Evolutionary conservation across 2,888 invertebrate genomes (phyloP).

Genomic region (Philaethria dido): DNA sequence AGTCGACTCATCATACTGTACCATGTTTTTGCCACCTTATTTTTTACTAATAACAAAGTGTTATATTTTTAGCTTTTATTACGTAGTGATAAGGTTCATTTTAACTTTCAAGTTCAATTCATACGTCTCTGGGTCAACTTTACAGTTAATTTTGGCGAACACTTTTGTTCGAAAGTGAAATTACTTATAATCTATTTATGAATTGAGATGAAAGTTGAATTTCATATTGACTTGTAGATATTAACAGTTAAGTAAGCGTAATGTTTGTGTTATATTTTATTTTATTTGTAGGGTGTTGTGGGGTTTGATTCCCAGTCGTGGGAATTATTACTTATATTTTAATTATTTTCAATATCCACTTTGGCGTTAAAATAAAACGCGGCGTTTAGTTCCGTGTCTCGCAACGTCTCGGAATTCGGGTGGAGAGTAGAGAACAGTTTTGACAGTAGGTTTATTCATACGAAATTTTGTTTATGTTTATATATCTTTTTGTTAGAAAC

Average conservation of each 20-base stretch:
- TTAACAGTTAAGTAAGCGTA: constrained; percentile 29
- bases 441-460: too few relatives aligned
- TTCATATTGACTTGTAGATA: constrained; percentile 31
- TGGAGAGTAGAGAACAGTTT: too few relatives aligned
- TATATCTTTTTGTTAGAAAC: too few relatives aligned
- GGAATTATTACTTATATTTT: too few relatives aligned
- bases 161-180: constrained; percentile 41
- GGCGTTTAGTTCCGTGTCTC: too few relatives aligned
- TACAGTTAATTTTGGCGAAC: constrained; percentile 34
- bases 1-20: constrained; percentile 60
- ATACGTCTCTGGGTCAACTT: constrained; percentile 36
- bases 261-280: background rate
- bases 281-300: too few relatives aligned
- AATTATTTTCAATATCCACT: too few relatives aligned
- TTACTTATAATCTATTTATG: constrained; percentile 32
- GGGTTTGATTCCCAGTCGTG: too few relatives aligned
- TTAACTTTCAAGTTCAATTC: background rate
- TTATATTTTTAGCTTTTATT: constrained; percentile 44
- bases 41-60: constrained; percentile 48
- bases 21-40: constrained; percentile 52
- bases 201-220: constrained; percentile 38
- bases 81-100: constrained; percentile 52
- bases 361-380: too few relatives aligned
- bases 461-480: too few relatives aligned
- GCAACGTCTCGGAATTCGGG: too few relatives aligned